Base-by-base conservation (phyloP, 92 coral and sea anemone genomes). In the Epizoanthus illoricatus region DNA sequence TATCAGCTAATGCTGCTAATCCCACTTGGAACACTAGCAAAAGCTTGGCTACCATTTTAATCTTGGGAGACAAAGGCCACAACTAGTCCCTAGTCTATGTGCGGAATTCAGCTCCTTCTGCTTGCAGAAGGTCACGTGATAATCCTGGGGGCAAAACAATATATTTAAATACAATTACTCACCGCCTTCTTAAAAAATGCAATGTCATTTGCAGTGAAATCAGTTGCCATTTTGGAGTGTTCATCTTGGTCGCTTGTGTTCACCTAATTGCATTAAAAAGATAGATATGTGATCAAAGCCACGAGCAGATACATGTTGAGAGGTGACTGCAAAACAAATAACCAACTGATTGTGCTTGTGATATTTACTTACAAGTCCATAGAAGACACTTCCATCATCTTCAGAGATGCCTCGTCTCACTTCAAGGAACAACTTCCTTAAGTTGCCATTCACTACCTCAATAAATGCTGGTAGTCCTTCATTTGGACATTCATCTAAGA, bases 151-250 rank as follows among this genome's bases (percentile, higher is more conserved):
- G 28, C 39, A 11, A 33, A 80, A 58, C 4, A 60, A 68, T 23
- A 28, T 1, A 2, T 28, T 28, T 2, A 28, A 28, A 28, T 28
- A 28, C 36, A 28, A 28, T 58, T 19, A 74, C 91, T 91, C 89
- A 95, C 98, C 74, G 92, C 97, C 88, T 91, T 93, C 81, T 94
- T 94, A 86, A 95, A 95, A 73, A 91, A 95, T 13, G 91, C 86
- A 43, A 95, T 92, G 56, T 95, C 98, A 85, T 91, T 90, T 69
- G 98, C 88, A 2, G 94, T 78, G 84, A 87, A 91, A 83, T 90
- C 97, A 23, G 98, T 93, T 3, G 98, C 98, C 89, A 95, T 76
- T 86, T 95, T 95, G 5, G 98, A 93, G 40, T 91, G 91, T 24
- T 95, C 95, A 70, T 95, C 98, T n/a, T 76, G 81, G 70, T 95